A percentile compares a stretch with the other conserved stretches of the same genome.
These are phyloP conservation scores for Phenganax subtilis DNA, from an alignment of 92 coral and sea anemone genomes.

Conservation along the genomic window DNA sequence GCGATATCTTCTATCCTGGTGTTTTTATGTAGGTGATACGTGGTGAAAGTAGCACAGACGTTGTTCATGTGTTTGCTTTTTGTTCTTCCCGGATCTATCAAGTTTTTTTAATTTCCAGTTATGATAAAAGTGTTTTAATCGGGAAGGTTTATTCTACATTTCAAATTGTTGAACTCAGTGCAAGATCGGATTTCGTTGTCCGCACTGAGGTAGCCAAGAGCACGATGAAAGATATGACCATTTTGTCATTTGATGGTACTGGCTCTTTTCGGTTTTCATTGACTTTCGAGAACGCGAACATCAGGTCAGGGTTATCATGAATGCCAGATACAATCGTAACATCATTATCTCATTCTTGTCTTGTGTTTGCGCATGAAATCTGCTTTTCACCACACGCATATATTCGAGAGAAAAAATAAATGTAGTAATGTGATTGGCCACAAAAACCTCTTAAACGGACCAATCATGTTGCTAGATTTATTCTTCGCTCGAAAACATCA, in stretches of 20 bases:
- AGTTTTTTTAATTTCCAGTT: neutral
- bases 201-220: neutral
- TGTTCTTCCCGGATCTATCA: neutral
- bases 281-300: conserved; percentile 17
- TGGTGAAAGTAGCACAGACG: no score
- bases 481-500: no score
- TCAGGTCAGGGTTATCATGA: conserved; percentile 14
- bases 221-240: neutral
- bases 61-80: neutral
- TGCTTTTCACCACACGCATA: no score
- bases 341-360: no score
- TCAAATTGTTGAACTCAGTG: conserved; percentile 12
- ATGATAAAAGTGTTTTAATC: conserved; percentile 12
- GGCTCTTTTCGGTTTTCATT: conserved; percentile 13
- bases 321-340: neutral
- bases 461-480: no score
- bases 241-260: conserved; percentile 22
- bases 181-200: conserved; percentile 11
- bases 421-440: no score
- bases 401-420: no score
- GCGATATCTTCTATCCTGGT: conserved; percentile 7
- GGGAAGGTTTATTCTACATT: conserved; percentile 4
- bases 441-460: no score
- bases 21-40: conserved; percentile 16
- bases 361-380: no score